Evolutionary conservation across 1,140 invertebrate genomes (phyloP).

Genomic region (Lycorma delicatula): DNA sequence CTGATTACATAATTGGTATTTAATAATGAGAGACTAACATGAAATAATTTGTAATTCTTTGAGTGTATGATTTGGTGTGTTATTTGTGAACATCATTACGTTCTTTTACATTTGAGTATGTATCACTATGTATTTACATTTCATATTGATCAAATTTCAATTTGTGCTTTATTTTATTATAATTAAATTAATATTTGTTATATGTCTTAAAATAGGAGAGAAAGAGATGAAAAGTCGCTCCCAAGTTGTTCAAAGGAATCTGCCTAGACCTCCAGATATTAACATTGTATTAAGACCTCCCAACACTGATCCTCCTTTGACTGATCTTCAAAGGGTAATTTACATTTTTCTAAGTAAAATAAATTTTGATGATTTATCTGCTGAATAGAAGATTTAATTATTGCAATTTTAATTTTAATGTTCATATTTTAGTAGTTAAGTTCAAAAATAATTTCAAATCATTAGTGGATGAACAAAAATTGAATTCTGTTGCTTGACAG

Average conservation of each 20-base stretch:
- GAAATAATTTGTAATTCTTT: too few relatives aligned
- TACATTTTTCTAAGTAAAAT: not conserved
- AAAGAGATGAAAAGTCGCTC: constrained; percentile 72
- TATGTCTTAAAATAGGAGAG: constrained; percentile 34
- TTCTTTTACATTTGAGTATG: constrained; percentile 10
- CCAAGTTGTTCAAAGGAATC: constrained; percentile 75
- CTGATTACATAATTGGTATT: too few relatives aligned
- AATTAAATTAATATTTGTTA: too few relatives aligned
- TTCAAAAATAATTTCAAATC: too few relatives aligned
- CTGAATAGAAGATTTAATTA: too few relatives aligned
- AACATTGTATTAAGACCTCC: constrained; percentile 73
- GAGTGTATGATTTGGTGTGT: too few relatives aligned
- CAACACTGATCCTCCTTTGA: constrained; percentile 61
- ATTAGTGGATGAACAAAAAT: too few relatives aligned
- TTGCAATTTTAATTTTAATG: too few relatives aligned
- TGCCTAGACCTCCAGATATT: constrained; percentile 83
- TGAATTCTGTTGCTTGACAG: too few relatives aligned
- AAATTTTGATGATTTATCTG: too few relatives aligned
- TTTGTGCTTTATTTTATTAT: constrained; percentile 19
- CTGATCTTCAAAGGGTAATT: constrained; percentile 70
- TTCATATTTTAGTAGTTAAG: too few relatives aligned
- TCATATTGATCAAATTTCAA: constrained; percentile 27
- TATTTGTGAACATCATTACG: constrained; percentile 1
- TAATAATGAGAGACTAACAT: too few relatives aligned
- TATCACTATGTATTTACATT: constrained; percentile 13